Evolutionary conservation across 2,113 vertebrate genomes (phyloP), one percentile per base, ranked within the genome.

Genomic region (Rhinolophus ferrumequinum): DNA sequence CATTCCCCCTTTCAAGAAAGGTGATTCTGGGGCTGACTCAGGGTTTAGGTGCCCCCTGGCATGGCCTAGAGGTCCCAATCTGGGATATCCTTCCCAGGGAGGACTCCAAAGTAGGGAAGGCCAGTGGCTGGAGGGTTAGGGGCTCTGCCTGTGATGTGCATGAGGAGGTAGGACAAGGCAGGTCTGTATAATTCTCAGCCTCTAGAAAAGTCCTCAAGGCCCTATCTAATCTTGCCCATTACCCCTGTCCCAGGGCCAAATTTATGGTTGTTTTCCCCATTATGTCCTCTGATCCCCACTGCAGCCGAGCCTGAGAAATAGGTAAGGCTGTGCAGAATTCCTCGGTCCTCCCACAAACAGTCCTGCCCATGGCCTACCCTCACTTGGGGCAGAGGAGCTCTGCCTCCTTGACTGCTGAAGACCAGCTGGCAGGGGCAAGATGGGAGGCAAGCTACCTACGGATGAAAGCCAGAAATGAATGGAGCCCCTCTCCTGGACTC

Each of bases 401-500:
- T 28, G 50, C 75, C 83, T 95, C 93, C 92, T 64, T 38, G 33
- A 60, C 79, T 44, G 47, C 76, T 75, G 13, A 69, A 64, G 70
- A 44, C 56, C 58, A 92, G 94, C 85, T 1, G 3, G 52, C 70
- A 14, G 60, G 85, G 72, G 54, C 77, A 62, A 24, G 47, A 52
- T 35, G 28, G 88, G 73, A 56, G 50, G 67, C n/a, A 88, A 88
- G 80, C 90, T 50, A 64, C 95, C 90, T 83, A 92, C 3, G 94
- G 93, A 96, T 90, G 93, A 97, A 96, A 97, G 96, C 95, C 97
- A 96, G 93, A 94, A 81, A 73, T 33, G 88, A 69, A 60, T 18
- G 38, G 60, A 76, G 81, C 62, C 62, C 52, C 54, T 86, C 84
- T 67, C 28, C 60, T 52, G 60, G 35, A 60, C 44, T 85, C 28